phyloP scores from a whole-genome alignment of 2,888 invertebrate species.

The Latheticus oryzae region DNA sequence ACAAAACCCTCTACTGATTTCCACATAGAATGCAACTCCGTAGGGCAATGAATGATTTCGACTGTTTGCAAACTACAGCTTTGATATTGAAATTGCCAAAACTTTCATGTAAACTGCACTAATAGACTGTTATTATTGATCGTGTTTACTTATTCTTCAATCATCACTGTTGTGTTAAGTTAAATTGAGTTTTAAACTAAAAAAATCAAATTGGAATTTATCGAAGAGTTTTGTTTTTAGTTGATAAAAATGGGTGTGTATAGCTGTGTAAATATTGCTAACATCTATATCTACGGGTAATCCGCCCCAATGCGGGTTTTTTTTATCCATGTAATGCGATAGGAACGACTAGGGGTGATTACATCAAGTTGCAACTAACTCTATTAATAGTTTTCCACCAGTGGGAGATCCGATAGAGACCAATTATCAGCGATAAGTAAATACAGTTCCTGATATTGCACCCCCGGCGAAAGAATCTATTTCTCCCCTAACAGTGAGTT shows the following conservation, averaged over 20 bases:
- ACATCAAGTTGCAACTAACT: slow-evolving; percentile 32
- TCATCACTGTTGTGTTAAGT: too few species aligned
- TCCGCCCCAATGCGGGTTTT: slow-evolving; percentile 35
- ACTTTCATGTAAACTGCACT: too few species aligned
- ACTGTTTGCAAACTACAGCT: too few species aligned
- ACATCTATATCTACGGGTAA: too few species aligned
- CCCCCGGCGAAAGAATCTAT: slow-evolving; percentile 34
- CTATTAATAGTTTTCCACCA: slow-evolving; percentile 44
- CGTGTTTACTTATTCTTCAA: too few species aligned
- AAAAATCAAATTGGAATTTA: too few species aligned
- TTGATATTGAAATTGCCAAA: too few species aligned
- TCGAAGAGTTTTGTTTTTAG: too few species aligned
- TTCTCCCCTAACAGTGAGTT: slow-evolving; percentile 37
- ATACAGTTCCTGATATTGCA: slow-evolving; percentile 44
- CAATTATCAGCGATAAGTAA: slow-evolving; percentile 50
- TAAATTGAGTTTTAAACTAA: too few species aligned
- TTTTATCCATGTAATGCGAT: slow-evolving; percentile 27
- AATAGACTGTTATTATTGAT: too few species aligned
- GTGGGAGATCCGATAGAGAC: slow-evolving; percentile 44
- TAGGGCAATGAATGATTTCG: neutral
- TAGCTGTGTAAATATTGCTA: too few species aligned
- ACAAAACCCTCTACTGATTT: slow-evolving; percentile 22
- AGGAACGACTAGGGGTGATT: slow-evolving; percentile 33
- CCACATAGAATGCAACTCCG: neutral
- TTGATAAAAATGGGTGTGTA: too few species aligned